Evolutionary conservation across 2,888 invertebrate species (phyloP).

Genomic region (Ennomos fuscantarius): DNA sequence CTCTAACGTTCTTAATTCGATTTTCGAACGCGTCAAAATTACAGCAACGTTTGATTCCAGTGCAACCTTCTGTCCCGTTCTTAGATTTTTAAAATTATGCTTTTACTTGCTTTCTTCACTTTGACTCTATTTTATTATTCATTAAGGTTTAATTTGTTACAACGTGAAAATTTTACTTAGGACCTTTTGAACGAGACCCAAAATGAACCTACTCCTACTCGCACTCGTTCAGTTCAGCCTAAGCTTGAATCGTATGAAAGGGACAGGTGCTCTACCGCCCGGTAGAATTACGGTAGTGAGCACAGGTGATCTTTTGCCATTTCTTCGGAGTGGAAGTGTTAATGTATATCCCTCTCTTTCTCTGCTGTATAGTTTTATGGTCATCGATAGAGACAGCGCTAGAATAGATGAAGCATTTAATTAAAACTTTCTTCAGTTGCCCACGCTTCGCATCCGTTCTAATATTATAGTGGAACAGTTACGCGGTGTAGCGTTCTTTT

Average conservation of each 20-base stretch:
- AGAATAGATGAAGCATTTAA: slow-evolving; percentile 62
- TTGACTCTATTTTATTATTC: background rate
- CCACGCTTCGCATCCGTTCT: slow-evolving; percentile 74
- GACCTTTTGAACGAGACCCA: slow-evolving; percentile 47
- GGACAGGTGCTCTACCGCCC: slow-evolving; percentile 82
- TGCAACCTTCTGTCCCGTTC: slow-evolving; percentile 79
- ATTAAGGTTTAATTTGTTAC: slow-evolving; percentile 47
- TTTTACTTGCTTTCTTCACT: slow-evolving; percentile 13
- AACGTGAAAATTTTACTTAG: slow-evolving; percentile 36
- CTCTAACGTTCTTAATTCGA: slow-evolving; percentile 84
- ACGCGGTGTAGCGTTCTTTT: slow-evolving; percentile 56
- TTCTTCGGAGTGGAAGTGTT: slow-evolving; percentile 71
- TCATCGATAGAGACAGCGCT: slow-evolving; percentile 56
- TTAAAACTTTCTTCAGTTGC: slow-evolving; percentile 71
- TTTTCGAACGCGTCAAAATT: slow-evolving; percentile 84
- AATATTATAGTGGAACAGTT: slow-evolving; percentile 50
- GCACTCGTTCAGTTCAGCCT: slow-evolving; percentile 81
- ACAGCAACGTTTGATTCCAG: slow-evolving; percentile 76
- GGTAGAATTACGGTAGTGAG: slow-evolving; percentile 84
- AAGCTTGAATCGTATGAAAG: slow-evolving; percentile 83
- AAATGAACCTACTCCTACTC: slow-evolving; percentile 81
- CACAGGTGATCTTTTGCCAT: slow-evolving; percentile 85
- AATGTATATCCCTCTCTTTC: slow-evolving; percentile 74
- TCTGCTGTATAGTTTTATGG: slow-evolving; percentile 38
- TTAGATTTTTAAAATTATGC: slow-evolving; percentile 47